Evolutionary conservation across 2,113 vertebrate genomes (phyloP).

Genomic region (Aegotheles bennettii): DNA sequence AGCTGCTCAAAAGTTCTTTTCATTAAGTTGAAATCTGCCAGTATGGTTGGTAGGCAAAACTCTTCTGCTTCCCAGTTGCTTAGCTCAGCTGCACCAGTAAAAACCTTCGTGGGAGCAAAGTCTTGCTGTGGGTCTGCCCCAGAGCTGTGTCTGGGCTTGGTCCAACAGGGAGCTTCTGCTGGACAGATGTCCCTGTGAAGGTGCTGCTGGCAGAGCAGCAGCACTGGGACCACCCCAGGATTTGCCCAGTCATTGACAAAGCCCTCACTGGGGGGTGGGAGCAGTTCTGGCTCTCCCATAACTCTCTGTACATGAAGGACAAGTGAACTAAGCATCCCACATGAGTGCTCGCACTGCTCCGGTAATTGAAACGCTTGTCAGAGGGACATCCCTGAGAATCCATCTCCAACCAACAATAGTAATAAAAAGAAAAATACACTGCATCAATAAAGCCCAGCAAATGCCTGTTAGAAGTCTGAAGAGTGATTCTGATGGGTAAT

Average conservation of each 20-base stretch:
- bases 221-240: accelerated
- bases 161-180: background rate
- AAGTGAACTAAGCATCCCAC: background rate
- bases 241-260: accelerated
- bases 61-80: background rate
- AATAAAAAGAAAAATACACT: background rate
- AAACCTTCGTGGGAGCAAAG: background rate
- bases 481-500: background rate
- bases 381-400: background rate
- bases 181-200: no score
- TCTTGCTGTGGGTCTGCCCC: accelerated
- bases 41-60: accelerated
- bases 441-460: background rate
- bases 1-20: constrained; percentile 23
- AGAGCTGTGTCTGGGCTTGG: background rate
- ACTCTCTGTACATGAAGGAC: accelerated
- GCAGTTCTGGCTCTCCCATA: accelerated
- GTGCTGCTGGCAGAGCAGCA: background rate
- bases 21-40: background rate
- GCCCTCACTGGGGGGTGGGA: background rate
- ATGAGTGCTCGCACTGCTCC: accelerated
- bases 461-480: background rate
- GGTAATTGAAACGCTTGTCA: background rate
- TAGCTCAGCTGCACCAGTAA: accelerated
- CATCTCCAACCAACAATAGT: background rate